phyloP scores from a whole-genome alignment of 2,113 vertebrate genomes.

The Vombatus ursinus region DNA sequence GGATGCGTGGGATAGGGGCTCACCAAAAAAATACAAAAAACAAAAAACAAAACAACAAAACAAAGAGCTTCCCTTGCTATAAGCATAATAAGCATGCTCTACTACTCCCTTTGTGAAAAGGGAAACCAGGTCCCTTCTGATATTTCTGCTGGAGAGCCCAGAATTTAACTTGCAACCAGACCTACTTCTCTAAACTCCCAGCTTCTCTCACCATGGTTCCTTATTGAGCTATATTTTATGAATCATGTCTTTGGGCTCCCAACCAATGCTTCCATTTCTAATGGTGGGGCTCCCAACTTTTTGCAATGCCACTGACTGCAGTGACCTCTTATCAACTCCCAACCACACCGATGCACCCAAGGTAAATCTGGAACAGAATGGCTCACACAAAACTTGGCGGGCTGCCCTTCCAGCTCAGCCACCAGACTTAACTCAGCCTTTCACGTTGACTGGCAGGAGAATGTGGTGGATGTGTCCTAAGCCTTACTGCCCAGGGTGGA shows the following conservation, averaged over 20 bases:
- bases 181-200: slow-evolving; percentile 63
- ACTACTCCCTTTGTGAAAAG: slow-evolving; percentile 75
- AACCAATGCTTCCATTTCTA: neutral
- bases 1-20: slow-evolving; percentile 49
- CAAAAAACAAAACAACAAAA: no score
- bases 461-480: neutral
- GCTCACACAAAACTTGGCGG: neutral
- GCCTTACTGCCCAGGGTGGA: slow-evolving; percentile 22
- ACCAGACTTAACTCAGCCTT: neutral
- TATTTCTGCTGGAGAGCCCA: slow-evolving; percentile 69
- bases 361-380: slow-evolving; percentile 44
- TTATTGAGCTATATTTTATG: slow-evolving; percentile 55
- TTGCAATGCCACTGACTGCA: neutral
- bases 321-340: slow-evolving; percentile 56
- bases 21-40: no score
- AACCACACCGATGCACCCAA: slow-evolving; percentile 21
- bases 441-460: neutral
- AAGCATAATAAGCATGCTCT: slow-evolving; percentile 74
- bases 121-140: slow-evolving; percentile 77
- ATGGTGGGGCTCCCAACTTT: slow-evolving; percentile 1
- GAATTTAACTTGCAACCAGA: slow-evolving; percentile 78
- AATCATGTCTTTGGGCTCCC: slow-evolving; percentile 9
- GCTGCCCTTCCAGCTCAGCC: neutral
- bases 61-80: slow-evolving; percentile 50
- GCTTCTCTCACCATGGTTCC: slow-evolving; percentile 55